Conservation (phyloP, 2,797 vertebrate genomes). For the Percopsis omiscomaycus region DNA sequence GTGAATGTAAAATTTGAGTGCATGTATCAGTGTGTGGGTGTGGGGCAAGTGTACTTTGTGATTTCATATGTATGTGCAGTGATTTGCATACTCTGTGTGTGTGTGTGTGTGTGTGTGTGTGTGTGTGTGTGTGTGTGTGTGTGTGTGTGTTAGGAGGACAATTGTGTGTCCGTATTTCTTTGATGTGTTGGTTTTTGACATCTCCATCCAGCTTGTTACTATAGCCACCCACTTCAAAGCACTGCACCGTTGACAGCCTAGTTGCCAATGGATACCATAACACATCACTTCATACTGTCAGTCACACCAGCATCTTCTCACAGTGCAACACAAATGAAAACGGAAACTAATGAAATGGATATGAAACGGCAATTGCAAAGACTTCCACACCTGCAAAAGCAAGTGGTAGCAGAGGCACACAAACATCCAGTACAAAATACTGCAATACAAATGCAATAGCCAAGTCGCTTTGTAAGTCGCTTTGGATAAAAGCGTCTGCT, state of each 20-base stretch:
- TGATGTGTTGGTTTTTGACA: conserved; percentile 39
- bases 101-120: background rate
- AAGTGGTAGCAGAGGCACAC: no score
- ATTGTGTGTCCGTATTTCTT: conserved; percentile 24
- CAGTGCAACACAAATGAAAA: conserved; percentile 25
- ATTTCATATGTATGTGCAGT: background rate
- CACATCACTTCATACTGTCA: conserved; percentile 33
- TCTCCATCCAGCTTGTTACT: conserved; percentile 39
- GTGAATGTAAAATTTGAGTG: background rate
- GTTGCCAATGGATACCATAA: conserved; percentile 57
- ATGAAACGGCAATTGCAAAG: conserved; percentile 9
- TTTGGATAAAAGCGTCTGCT: no score
- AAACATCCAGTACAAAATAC: no score
- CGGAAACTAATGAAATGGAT: conserved; percentile 1
- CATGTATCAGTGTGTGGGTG: background rate
- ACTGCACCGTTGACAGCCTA: conserved; percentile 9
- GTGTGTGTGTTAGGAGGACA: conserved; percentile 1
- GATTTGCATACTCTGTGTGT: conserved; percentile 1
- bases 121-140: background rate
- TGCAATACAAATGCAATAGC: no score
- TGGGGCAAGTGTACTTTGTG: background rate
- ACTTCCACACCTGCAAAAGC: no score
- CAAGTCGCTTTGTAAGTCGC: no score
- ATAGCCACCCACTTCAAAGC: conserved; percentile 51
- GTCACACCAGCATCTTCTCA: conserved; percentile 27